Evolutionary conservation across 2,888 invertebrate species (phyloP), one percentile per base, ranked within the genome.

Genomic region (Celastrina argiolus): DNA sequence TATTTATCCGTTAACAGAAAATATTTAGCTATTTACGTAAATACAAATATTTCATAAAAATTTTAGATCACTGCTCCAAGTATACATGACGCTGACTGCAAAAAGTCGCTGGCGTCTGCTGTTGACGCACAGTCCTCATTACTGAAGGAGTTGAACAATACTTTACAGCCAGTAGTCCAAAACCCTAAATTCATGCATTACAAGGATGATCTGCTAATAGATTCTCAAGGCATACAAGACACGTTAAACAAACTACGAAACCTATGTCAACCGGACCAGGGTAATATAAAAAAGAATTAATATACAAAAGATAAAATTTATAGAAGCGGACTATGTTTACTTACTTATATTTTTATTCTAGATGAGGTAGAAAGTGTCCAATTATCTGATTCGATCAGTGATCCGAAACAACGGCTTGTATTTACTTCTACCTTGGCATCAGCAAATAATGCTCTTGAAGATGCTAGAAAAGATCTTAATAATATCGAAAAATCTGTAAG

Each of bases 391-490:
- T 12, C 51, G 10, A 51, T 51, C 22, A 26, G 1, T 2, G 51
- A 51, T 51, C 51, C 51, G 14, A 51, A 51, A 12, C 22, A 51
- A 22, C 26, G 51, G 4, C 51, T 51, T 51, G 51, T 51, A 51
- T 51, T 51, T 14, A 51, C 51, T 12, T 12, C 51, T 26, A 22
- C 51, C 1, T 22, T 51, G 22, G 22, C 51, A 12, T 12, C 10
- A 0, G 69, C 74, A 2, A 74, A 71, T 63, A 72, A 71, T 2
- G 69, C 69, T 16, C 65, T 81, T 36, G 68, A 70, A 10, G 70
- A 71, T 1, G 75, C 75, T 3, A 74, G 76, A 28, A 73, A 75
- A 2, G 72, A 74, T 22, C 67, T 82, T 14, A 69, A 75, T 26
- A 65, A 66, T 7, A 63, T 61, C 14, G 12, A 22, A 5, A 45